A percentile compares a stretch with the other conserved stretches of the same genome.
Conservation (phyloP, 2,888 invertebrate species). For the Adineta ricciae region DNA sequence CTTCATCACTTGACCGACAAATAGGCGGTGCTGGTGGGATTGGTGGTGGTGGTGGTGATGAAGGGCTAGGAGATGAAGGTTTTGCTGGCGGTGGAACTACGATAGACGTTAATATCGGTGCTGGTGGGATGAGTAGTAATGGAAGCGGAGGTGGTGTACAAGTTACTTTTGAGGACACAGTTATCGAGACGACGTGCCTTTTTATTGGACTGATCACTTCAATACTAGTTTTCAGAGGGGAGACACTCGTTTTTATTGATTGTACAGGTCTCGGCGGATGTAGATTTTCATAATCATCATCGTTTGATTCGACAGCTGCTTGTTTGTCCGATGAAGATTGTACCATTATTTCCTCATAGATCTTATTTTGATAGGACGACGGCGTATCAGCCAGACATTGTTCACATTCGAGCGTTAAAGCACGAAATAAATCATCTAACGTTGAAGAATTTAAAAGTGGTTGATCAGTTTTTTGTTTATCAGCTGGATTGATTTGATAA, state of each 20-base stretch:
- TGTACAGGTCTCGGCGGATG: not conserved
- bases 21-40: no score
- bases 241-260: not conserved
- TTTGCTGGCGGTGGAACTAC: not conserved
- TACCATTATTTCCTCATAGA: not conserved
- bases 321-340: not conserved
- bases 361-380: not conserved
- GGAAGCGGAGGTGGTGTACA: not conserved
- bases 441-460: conserved; percentile 13
- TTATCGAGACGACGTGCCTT: not conserved
- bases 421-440: conserved; percentile 19
- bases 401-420: conserved; percentile 18
- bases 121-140: no score
- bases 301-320: not conserved
- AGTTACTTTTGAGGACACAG: not conserved
- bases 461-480: not conserved
- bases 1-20: not conserved
- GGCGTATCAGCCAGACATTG: not conserved
- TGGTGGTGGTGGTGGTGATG: not conserved
- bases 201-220: not conserved
- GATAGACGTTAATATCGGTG: no score
- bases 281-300: conserved; percentile 16
- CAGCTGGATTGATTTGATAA: not conserved
- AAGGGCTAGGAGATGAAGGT: not conserved
- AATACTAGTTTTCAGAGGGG: not conserved